Evolutionary conservation across 1,140 invertebrate genomes (phyloP).

Genomic region (Gerris buenoi): DNA sequence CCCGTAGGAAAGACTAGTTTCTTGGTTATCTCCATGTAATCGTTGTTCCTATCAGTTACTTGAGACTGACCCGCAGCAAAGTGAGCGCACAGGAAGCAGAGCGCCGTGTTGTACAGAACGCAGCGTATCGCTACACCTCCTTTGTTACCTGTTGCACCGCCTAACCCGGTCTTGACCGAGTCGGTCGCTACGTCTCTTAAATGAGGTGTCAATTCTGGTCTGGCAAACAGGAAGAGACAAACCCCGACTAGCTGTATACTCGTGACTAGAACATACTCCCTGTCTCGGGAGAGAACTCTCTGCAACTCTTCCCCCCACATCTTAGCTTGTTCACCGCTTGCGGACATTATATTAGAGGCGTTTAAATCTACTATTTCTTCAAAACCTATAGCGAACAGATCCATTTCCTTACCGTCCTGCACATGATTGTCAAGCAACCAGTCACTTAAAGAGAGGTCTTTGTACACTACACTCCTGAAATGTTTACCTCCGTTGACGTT

Average conservation of each 20-base stretch:
- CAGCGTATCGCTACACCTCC: conserved; percentile 85
- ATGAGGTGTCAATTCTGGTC: conserved; percentile 68
- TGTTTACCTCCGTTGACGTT: conserved; percentile 99
- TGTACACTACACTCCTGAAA: conserved; percentile 91
- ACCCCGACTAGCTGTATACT: conserved; percentile 96
- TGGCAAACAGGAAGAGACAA: conserved; percentile 87
- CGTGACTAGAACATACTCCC: conserved; percentile 79
- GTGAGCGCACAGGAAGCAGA: conserved; percentile 48
- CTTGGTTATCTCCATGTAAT: conserved; percentile 85
- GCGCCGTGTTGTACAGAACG: conserved; percentile 75
- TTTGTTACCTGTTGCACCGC: conserved; percentile 63
- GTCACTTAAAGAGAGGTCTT: conserved; percentile 80
- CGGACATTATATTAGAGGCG: conserved; percentile 94
- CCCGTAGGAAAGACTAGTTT: conserved; percentile 35
- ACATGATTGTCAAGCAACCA: conserved; percentile 72
- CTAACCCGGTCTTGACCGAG: conserved; percentile 93
- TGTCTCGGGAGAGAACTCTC: conserved; percentile 76
- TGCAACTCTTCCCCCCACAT: conserved; percentile 90
- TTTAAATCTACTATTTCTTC: conserved; percentile 99
- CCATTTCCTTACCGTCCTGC: conserved; percentile 38
- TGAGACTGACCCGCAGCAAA: conserved; percentile 18
- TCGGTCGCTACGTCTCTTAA: conserved; percentile 86
- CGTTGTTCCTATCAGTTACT: conserved; percentile 76
- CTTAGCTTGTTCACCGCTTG: conserved; percentile 83
- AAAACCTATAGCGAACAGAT: conserved; percentile 95